phyloP scores from a whole-genome alignment of 2,888 invertebrate species.

The Drosophila neutralis region DNA sequence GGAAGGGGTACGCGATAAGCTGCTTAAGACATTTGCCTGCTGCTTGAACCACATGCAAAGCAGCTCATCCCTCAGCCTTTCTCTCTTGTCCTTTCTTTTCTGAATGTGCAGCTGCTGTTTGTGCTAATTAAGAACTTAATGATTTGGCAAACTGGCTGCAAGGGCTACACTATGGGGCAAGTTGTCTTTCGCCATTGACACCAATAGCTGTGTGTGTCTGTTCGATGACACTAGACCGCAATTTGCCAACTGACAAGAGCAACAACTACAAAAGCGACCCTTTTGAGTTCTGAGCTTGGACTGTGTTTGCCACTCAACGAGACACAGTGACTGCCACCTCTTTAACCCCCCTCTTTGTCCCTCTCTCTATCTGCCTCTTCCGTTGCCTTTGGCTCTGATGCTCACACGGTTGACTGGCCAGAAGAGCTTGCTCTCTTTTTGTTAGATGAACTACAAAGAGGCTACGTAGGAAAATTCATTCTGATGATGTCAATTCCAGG shows the following conservation, averaged over 20 bases:
- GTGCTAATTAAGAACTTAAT: conserved; percentile 65
- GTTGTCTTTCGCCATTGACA: conserved; percentile 40
- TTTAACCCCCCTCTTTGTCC: background rate
- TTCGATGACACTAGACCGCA: conserved; percentile 69
- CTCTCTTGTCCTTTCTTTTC: background rate
- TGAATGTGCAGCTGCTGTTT: conserved; percentile 24
- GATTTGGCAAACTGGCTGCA: conserved; percentile 61
- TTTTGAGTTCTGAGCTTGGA: conserved; percentile 16
- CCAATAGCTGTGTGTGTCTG: conserved; percentile 36
- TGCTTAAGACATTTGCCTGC: conserved; percentile 39
- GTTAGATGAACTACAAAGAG: conserved; percentile 37
- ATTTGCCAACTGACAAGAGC: conserved; percentile 25
- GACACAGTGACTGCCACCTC: conserved; percentile 30
- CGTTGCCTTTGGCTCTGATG: conserved; percentile 12
- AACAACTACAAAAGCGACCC: conserved; percentile 27
- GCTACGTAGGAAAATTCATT: conserved; percentile 10
- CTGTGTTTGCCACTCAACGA: conserved; percentile 53
- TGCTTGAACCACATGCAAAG: conserved; percentile 52
- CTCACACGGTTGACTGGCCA: conserved; percentile 54
- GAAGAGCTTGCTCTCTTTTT: conserved; percentile 52
- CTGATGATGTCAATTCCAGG: conserved; percentile 31
- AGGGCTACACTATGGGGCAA: conserved; percentile 15
- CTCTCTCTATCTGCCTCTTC: no score
- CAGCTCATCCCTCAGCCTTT: conserved; percentile 15
- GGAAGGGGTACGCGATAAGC: conserved; percentile 20